Evolutionary conservation across 2,888 invertebrate genomes (phyloP), one percentile per base, ranked within the genome.

Genomic region (Campoplex nolae): DNA sequence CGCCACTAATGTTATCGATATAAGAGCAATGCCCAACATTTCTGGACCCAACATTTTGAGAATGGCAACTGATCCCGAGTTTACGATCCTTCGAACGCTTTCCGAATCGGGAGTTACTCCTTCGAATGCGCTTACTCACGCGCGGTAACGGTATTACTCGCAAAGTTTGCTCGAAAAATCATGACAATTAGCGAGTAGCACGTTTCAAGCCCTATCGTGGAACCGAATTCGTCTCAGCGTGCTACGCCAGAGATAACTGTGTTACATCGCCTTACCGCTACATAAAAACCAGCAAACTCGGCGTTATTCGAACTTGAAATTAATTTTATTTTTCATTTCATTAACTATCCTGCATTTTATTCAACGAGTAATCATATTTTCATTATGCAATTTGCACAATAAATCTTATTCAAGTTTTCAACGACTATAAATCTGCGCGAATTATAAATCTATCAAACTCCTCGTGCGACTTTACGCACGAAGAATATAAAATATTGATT

Each of bases 181-280:
- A 89, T 88, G 87, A 79, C 89, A 92, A 92, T 93, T 93, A 93
- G 90, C 92, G 81, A 73, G 86, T 89, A 42, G 74, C 86, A 71
- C 85, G 74, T 85, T 76, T 35, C 77, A 62, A 71, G 45, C 81
- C 28, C 23, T n/a, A 73, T 80, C 54, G 78, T 83, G 38, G 70
- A 23, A 71, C 28, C 42, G 32, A 32, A 76, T 68, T 67, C 42
- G 35, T 70, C 68, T 65, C 32, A 70, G n/a, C 45, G 38, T 23
- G 16, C 56, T 62, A 75, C 54, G 81, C n/a, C n/a, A 81, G 48
- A 67, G 58, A 65, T 85, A 88, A 88, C 88, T 83, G 88, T 88
- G 71, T 28, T 48, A 80, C 65, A 67, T 76, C 62, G 56, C 45
- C 87, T 89, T 85, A 88, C 88, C 88, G 88, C 78, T 88, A 89